Conservation (phyloP, 2,888 invertebrate species). For the Drosophila paracracens region DNA sequence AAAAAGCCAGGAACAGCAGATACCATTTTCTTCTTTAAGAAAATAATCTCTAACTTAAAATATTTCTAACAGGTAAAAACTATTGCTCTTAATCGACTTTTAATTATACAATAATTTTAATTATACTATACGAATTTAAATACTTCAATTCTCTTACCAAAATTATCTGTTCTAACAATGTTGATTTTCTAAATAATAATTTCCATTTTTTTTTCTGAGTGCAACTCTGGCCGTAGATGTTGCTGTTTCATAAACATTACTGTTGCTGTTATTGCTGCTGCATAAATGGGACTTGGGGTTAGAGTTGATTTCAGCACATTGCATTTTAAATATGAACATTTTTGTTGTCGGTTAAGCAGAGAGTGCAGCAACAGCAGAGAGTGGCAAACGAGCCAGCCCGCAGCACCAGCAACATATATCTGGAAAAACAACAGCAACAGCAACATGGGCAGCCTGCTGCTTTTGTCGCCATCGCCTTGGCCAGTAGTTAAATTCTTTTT, state of each 20-base stretch:
- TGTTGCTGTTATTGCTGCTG: conserved; percentile 23
- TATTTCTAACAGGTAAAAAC: neutral
- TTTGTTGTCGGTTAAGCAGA: conserved; percentile 38
- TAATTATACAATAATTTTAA: neutral
- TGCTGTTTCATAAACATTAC: conserved; percentile 47
- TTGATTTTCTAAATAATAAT: neutral
- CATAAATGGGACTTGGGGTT: conserved; percentile 73
- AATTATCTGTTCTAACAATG: neutral
- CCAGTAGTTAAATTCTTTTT: conserved; percentile 42
- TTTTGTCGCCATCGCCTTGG: conserved; percentile 51
- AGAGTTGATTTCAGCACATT: conserved; percentile 64
- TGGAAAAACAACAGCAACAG: conserved; percentile 2
- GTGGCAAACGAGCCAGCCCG: conserved; percentile 33
- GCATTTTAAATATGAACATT: conserved; percentile 67
- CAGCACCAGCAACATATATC: conserved; percentile 26
- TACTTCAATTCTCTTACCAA: neutral
- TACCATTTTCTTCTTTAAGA: too few relatives aligned
- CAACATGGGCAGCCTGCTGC: conserved; percentile 43
- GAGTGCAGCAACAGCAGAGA: conserved; percentile 1
- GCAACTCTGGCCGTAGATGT: conserved; percentile 13
- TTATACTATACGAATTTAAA: neutral
- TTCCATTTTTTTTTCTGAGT: neutral
- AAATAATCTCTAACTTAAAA: neutral
- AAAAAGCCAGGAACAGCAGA: neutral
- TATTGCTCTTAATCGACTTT: neutral